Evolutionary conservation across 1,140 invertebrate genomes (phyloP), one percentile per base, ranked within the genome.

Genomic region (Ladona fulva): DNA sequence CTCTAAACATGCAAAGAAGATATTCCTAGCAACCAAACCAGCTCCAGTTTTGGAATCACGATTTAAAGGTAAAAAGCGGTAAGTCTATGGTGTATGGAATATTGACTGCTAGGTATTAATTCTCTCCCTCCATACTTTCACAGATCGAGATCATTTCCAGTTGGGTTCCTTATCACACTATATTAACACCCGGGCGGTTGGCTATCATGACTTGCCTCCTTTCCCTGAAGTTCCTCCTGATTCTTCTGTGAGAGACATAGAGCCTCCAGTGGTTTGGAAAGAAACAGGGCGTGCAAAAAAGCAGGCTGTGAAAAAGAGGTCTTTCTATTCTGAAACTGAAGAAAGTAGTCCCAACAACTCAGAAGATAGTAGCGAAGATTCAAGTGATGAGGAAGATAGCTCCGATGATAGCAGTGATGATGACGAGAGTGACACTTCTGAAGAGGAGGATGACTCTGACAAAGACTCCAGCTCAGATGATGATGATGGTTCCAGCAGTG

Each of bases 101-200:
- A 44, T 76, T 8, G 12, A 25, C 25, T 42, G 19, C 19, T 8
- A 76, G 7, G 12, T 5, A 42, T 37, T 25, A 76, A 42, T 5
- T 42, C 12, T 42, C 14, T 24, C 29, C 12, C 25, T 42, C n/a
- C n/a, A 44, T 10, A 42, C 19, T 42, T 76, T 76, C 11, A 25
- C 84, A 91, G 94, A 95, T 80, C 87, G 92, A 19, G 92, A 95
- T 81, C 90, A 93, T 79, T 98, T 93, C 84, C 97, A 99, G 82
- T 86, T 99, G 79, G 97, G 97, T 0, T 97, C 97, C 10, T 86
- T 99, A 25, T 99, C 97, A 0, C 97, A 99, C 87, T 95, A 97
- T 83, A 88, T 99, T 29, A 97, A 98, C 81, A 89, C 90, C 81
- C 87, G 91, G 76, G 94, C 96, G 0, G 87, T 85, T 59, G 96